phyloP scores from a whole-genome alignment of 1,140 invertebrate species.

The Caenorhabditis brenneri region DNA sequence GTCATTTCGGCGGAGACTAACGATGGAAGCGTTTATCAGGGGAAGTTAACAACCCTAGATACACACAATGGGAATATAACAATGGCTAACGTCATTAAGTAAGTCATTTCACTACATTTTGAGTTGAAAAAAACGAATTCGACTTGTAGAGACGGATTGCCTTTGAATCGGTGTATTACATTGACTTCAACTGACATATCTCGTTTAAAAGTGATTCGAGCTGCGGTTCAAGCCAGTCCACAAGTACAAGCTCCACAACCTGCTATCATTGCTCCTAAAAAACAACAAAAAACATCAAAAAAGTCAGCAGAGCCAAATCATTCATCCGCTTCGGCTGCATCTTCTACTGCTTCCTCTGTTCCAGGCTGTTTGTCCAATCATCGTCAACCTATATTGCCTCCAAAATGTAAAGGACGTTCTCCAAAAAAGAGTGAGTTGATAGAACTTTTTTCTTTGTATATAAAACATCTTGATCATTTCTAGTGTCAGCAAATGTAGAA shows the following conservation, averaged over 20 bases:
- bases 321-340: not conserved
- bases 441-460: too few relatives aligned
- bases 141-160: conserved; percentile 39
- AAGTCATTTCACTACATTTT: not conserved
- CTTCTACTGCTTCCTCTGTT: not conserved
- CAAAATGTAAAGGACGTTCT: not conserved
- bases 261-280: not conserved
- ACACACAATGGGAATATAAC: conserved; percentile 45
- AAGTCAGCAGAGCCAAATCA: not conserved
- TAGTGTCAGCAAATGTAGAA: not conserved
- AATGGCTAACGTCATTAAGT: conserved; percentile 61
- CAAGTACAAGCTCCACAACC: not conserved
- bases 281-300: not conserved
- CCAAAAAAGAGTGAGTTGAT: not conserved
- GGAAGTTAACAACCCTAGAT: conserved; percentile 52
- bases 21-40: conserved; percentile 60
- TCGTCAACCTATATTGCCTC: not conserved
- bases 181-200: not conserved
- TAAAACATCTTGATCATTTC: too few relatives aligned
- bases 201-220: not conserved
- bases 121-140: not conserved
- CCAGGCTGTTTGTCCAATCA: not conserved
- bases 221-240: not conserved
- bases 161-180: not conserved
- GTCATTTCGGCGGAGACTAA: conserved; percentile 61